phyloP scores from a whole-genome alignment of 2,888 invertebrate species.

The Ophioninae sp. region DNA sequence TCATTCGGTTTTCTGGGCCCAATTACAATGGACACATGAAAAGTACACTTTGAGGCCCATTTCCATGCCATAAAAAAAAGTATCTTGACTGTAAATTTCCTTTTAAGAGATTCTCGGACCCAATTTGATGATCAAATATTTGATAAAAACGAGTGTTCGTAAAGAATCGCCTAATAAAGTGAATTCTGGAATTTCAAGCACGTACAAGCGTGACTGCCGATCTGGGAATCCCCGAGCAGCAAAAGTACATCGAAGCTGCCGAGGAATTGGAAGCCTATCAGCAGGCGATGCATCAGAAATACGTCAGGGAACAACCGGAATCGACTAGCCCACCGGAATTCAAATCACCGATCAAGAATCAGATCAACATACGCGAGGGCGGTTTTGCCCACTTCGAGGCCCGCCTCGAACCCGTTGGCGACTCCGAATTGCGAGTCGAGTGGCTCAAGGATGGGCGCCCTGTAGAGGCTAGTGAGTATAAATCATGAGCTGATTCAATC shows the following conservation, averaged over 20 bases:
- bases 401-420: constrained; percentile 95
- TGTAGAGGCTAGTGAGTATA: constrained; percentile 89
- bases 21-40: no score
- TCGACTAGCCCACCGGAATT: constrained; percentile 92
- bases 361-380: constrained; percentile 93
- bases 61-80: no score
- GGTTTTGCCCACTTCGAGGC: constrained; percentile 98
- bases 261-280: constrained; percentile 95
- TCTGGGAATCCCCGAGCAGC: constrained; percentile 94
- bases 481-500: not conserved
- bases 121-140: no score
- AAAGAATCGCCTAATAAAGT: not conserved
- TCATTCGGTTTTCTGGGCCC: no score
- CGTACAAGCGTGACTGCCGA: constrained; percentile 93
- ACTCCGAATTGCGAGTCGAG: constrained; percentile 93
- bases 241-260: constrained; percentile 94
- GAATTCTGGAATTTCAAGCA: constrained; percentile 75
- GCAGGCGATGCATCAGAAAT: constrained; percentile 90
- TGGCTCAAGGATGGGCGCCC: constrained; percentile 96
- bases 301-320: constrained; percentile 91
- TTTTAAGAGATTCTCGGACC: no score
- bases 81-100: no score
- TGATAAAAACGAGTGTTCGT: no score
- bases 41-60: no score
- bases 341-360: constrained; percentile 94